These are phyloP conservation scores for Natrix natrix DNA, from an alignment of 2,797 vertebrate species.

Conservation along the genomic window DNA sequence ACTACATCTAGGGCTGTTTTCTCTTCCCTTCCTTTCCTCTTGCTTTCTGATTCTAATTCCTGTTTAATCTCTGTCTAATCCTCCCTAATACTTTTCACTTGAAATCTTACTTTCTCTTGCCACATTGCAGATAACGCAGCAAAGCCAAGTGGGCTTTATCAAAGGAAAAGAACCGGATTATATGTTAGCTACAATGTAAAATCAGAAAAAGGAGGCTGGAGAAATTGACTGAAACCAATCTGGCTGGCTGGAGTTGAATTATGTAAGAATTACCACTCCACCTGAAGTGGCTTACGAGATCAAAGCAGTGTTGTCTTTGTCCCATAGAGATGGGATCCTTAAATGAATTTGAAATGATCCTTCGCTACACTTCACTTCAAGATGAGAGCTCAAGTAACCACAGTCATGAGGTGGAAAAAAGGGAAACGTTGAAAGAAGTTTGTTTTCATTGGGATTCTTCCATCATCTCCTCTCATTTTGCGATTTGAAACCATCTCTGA, in stretches of 20 bases:
- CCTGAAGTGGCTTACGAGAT: background rate
- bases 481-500: background rate
- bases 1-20: background rate
- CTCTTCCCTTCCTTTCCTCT: background rate
- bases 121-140: slow-evolving; percentile 56
- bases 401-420: background rate
- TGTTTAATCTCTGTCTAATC: slow-evolving; percentile 60
- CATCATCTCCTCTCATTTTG: background rate
- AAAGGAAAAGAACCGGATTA: slow-evolving; percentile 54
- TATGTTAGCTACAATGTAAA: slow-evolving; percentile 40
- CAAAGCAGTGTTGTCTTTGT: background rate
- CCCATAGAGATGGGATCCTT: background rate
- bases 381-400: background rate
- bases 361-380: rapidly evolving
- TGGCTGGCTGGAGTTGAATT: background rate
- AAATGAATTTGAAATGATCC: background rate
- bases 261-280: background rate
- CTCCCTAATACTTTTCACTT: slow-evolving; percentile 58
- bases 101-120: slow-evolving; percentile 50
- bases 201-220: background rate
- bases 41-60: slow-evolving; percentile 37
- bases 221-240: slow-evolving; percentile 12
- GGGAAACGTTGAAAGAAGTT: rapidly evolving
- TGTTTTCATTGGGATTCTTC: background rate
- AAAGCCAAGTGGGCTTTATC: slow-evolving; percentile 35